A percentile compares a stretch with the other conserved stretches of the same genome.
Conservation (phyloP, 2,888 invertebrate species). For the Agrilus mali region DNA sequence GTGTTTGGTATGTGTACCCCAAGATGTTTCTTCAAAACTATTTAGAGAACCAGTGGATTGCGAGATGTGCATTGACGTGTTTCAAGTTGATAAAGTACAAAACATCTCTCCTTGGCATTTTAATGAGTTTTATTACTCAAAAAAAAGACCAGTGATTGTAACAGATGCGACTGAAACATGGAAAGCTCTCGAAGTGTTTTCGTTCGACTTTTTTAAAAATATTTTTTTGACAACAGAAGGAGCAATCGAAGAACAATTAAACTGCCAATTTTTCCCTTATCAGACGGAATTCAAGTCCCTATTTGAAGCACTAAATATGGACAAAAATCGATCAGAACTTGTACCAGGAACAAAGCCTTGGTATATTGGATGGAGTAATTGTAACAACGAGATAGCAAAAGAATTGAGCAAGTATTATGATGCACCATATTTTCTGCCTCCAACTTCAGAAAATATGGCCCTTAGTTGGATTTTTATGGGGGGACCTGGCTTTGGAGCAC, state of each 20-base stretch:
- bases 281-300: slow-evolving; percentile 72
- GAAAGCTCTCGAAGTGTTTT: slow-evolving; percentile 51
- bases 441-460: slow-evolving; percentile 73
- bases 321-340: slow-evolving; percentile 50
- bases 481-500: slow-evolving; percentile 84
- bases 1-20: slow-evolving; percentile 29
- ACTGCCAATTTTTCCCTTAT: slow-evolving; percentile 92
- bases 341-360: slow-evolving; percentile 33
- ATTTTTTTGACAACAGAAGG: slow-evolving; percentile 50
- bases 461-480: slow-evolving; percentile 98
- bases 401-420: slow-evolving; percentile 64
- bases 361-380: slow-evolving; percentile 85
- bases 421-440: slow-evolving; percentile 81
- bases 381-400: slow-evolving; percentile 71
- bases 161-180: slow-evolving; percentile 71
- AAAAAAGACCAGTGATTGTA: slow-evolving; percentile 70
- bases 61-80: slow-evolving; percentile 56
- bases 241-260: slow-evolving; percentile 22
- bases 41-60: slow-evolving; percentile 76
- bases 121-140: slow-evolving; percentile 62
- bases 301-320: slow-evolving; percentile 74
- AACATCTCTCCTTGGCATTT: slow-evolving; percentile 57
- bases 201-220: slow-evolving; percentile 71
- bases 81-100: slow-evolving; percentile 48
- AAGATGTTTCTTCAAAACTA: slow-evolving; percentile 23